A percentile compares a stretch with the other conserved stretches of the same genome.
These are phyloP conservation scores for Mythimna lalbum DNA, from an alignment of 2,888 invertebrate species.

Conservation along the genomic window DNA sequence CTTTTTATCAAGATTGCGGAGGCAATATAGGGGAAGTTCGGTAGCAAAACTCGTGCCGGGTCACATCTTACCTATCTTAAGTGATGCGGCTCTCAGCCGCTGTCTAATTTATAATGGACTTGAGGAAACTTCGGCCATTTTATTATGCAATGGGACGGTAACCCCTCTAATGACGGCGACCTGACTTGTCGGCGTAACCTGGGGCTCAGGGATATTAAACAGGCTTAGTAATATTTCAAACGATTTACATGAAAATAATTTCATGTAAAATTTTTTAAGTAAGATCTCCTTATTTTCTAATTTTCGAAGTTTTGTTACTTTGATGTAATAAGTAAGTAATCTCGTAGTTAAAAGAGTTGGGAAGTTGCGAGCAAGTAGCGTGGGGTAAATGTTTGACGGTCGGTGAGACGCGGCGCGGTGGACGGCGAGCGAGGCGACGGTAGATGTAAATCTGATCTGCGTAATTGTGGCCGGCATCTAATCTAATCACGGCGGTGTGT, in stretches of 20 bases:
- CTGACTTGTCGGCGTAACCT: slow-evolving; percentile 86
- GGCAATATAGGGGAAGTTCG: slow-evolving; percentile 87
- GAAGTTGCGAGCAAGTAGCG: slow-evolving; percentile 12
- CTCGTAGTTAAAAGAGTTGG: slow-evolving; percentile 16
- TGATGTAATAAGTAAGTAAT: slow-evolving; percentile 23
- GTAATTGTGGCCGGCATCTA: slow-evolving; percentile 89
- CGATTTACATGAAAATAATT: slow-evolving; percentile 77
- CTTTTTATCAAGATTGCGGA: slow-evolving; percentile 88
- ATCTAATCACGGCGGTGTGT: slow-evolving; percentile 86
- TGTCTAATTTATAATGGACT: slow-evolving; percentile 91
- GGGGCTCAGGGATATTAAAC: slow-evolving; percentile 85
- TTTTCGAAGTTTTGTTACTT: slow-evolving; percentile 39
- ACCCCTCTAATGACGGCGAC: slow-evolving; percentile 89
- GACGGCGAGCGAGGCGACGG: slow-evolving; percentile 53
- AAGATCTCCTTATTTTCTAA: slow-evolving; percentile 44
- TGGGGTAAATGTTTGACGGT: not conserved
- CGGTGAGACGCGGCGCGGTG: slow-evolving; percentile 4
- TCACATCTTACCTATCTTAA: slow-evolving; percentile 90
- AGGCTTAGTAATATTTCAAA: slow-evolving; percentile 81
- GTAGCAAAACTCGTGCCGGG: slow-evolving; percentile 87
- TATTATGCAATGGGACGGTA: slow-evolving; percentile 90
- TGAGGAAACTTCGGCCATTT: slow-evolving; percentile 90
- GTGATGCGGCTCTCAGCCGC: slow-evolving; percentile 88
- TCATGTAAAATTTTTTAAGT: slow-evolving; percentile 57
- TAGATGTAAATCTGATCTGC: slow-evolving; percentile 88